These are phyloP conservation scores for Scaptodrosophila lebanonensis DNA, from an alignment of 1,140 invertebrate genomes.

Conservation along the genomic window DNA sequence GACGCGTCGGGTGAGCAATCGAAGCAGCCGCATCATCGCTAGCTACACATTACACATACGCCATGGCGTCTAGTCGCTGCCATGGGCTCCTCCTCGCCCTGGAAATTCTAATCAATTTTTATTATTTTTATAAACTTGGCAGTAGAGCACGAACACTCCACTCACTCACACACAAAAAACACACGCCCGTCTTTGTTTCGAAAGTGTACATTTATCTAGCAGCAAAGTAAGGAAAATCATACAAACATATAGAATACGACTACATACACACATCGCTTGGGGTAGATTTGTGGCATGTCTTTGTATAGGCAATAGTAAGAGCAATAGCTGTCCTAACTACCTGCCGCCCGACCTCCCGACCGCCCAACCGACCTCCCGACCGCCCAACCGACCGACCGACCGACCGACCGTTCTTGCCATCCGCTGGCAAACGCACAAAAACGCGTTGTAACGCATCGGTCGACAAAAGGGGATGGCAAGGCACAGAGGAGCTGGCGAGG, in stretches of 20 bases:
- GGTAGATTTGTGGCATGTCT: conserved; percentile 36
- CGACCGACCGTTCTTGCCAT: too few relatives aligned
- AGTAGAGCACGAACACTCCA: too few relatives aligned
- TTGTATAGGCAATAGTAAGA: not conserved
- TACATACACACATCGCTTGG: too few relatives aligned
- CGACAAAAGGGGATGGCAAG: not conserved
- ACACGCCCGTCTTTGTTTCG: conserved; percentile 65
- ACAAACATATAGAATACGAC: conserved; percentile 55
- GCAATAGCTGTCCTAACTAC: conserved; percentile 13
- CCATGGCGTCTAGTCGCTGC: conserved; percentile 21
- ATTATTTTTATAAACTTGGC: conserved; percentile 75
- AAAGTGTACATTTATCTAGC: conserved; percentile 58
- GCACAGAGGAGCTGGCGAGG: not conserved
- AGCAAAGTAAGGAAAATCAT: conserved; percentile 40
- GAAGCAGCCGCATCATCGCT: conserved; percentile 45
- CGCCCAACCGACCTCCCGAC: too few relatives aligned
- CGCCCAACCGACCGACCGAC: too few relatives aligned
- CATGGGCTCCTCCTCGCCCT: conserved; percentile 20
- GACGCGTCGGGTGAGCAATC: conserved; percentile 45
- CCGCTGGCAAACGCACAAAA: conserved; percentile 66
- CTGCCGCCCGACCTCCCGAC: too few relatives aligned
- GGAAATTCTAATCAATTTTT: conserved; percentile 77
- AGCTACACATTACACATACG: conserved; percentile 43
- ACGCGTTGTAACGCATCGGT: conserved; percentile 10
- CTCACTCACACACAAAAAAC: not conserved